A percentile compares a stretch with the other conserved stretches of the same genome.
Conservation (phyloP, 2,888 invertebrate genomes). For the Pandemis heparana region DNA sequence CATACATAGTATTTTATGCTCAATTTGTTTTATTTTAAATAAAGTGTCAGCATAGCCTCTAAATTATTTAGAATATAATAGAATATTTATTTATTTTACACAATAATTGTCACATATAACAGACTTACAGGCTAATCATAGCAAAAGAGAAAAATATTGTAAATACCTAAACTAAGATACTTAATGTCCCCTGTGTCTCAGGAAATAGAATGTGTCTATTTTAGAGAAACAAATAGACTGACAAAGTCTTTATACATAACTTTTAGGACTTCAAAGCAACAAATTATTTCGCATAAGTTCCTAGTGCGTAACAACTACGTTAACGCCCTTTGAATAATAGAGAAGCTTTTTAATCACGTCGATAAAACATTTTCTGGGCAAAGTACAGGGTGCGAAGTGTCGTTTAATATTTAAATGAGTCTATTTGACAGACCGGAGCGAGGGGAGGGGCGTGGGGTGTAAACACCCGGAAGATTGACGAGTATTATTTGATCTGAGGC, state of each 20-base stretch:
- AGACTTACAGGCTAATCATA: too few species aligned
- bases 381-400: conserved; percentile 5
- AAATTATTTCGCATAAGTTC: neutral
- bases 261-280: neutral
- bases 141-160: too few species aligned
- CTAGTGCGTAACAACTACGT: neutral
- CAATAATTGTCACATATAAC: too few species aligned
- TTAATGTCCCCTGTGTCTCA: too few species aligned
- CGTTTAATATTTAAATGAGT: conserved; percentile 37
- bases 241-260: neutral
- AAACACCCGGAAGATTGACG: conserved; percentile 30
- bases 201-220: too few species aligned
- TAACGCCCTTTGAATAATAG: conserved; percentile 18
- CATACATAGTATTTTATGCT: too few species aligned
- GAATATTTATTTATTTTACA: too few species aligned
- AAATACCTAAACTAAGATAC: too few species aligned
- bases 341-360: conserved; percentile 18
- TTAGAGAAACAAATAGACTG: neutral
- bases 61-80: too few species aligned
- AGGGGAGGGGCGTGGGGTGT: neutral
- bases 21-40: too few species aligned
- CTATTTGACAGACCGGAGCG: conserved; percentile 20
- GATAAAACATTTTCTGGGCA: conserved; percentile 19
- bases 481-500: conserved; percentile 17
- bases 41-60: too few species aligned